Conservation (phyloP, 2,797 vertebrate species). For the Cichlasoma orientale region DNA sequence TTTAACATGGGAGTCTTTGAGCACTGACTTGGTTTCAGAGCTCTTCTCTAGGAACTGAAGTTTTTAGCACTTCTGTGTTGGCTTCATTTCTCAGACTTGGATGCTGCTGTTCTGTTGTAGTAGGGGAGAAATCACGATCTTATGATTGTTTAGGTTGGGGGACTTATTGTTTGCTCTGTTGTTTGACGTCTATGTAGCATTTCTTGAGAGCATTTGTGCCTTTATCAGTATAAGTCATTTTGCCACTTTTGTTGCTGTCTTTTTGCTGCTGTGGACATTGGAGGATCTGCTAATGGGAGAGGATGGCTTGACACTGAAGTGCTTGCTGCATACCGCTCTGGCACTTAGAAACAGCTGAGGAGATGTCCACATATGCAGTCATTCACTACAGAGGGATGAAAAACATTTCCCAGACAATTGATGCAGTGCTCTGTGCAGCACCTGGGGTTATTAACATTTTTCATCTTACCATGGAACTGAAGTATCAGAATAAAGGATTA, state of each 20-base stretch:
- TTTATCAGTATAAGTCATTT: neutral
- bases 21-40: neutral
- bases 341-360: neutral
- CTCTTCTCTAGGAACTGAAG: neutral
- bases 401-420: conserved; percentile 14
- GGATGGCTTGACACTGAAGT: conserved; percentile 7
- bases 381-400: neutral
- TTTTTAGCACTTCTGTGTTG: neutral
- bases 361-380: neutral
- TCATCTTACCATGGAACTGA: conserved; percentile 1
- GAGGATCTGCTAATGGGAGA: neutral
- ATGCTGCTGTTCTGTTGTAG: neutral
- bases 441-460: conserved; percentile 22
- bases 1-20: neutral
- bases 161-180: neutral
- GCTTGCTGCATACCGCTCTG: conserved; percentile 1
- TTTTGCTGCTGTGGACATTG: neutral
- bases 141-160: neutral
- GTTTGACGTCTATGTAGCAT: neutral
- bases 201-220: neutral
- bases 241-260: neutral
- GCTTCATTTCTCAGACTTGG: neutral
- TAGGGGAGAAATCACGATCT: neutral
- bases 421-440: neutral
- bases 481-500: conserved; percentile 10